phyloP scores from a whole-genome alignment of 2,113 vertebrate genomes.

The Capricornis sumatraensis region DNA sequence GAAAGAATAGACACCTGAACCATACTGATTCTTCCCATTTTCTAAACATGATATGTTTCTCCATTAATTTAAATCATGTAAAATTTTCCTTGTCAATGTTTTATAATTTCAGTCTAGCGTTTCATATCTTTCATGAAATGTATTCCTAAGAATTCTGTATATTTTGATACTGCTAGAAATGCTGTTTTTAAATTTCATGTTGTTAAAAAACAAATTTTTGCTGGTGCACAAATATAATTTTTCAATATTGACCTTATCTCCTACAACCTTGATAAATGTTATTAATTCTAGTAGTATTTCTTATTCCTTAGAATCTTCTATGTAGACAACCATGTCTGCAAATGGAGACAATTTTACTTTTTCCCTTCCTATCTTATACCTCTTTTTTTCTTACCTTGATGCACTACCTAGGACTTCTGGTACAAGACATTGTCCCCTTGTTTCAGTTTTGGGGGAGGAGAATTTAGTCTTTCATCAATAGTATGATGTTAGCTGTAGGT shows the following conservation, averaged over 20 bases:
- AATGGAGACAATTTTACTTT: not conserved
- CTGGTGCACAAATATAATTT: not conserved
- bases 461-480: not conserved
- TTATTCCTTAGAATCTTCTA: not conserved
- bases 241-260: not conserved
- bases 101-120: not conserved
- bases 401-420: not conserved
- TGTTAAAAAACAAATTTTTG: not conserved
- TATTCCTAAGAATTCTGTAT: not conserved
- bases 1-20: not conserved
- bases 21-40: not conserved
- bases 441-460: not conserved
- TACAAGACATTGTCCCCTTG: not conserved
- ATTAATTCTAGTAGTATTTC: not conserved
- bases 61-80: not conserved
- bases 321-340: not conserved
- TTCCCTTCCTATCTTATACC: not conserved
- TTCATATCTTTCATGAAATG: not conserved
- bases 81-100: not conserved
- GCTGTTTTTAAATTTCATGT: not conserved
- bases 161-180: not conserved
- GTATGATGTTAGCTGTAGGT: not conserved
- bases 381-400: not conserved
- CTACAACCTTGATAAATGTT: not conserved
- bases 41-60: not conserved